Evolutionary conservation across 2,888 invertebrate genomes (phyloP), one percentile per base, ranked within the genome.

Genomic region (Lasioglossum malachurum): DNA sequence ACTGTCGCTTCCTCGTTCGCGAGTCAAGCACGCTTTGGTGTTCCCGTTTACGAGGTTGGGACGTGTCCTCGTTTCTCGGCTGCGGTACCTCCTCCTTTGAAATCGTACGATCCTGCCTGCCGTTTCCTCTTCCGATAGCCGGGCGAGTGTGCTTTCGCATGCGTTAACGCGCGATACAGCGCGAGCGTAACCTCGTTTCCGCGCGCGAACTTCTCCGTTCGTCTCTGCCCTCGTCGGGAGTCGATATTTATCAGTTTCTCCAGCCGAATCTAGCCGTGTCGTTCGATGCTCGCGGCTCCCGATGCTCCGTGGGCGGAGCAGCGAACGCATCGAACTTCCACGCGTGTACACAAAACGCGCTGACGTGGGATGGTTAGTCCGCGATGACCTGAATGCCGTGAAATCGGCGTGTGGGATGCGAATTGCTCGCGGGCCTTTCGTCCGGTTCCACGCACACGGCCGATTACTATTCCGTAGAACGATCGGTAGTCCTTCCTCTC

Each of bases 321-420:
- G 64, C 41, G 38, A 69, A 78, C 60, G 41, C 86, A 27, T 73
- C 49, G 19, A 74, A 76, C 27, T 80, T 75, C 31, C 75, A 75
- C 49, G 57, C 72, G 53, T n/a, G n/a, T 57, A 77, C 83, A 75
- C 64, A 82, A 85, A 76, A 89, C 85, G 85, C 88, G 88, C 91
- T 83, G 87, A 89, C 87, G 92, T 92, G 86, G 92, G 92, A 82
- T 71, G 91, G 79, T 87, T 78, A 41, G 78, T 78, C 88, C 87
- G 76, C 80, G 93, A 90, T 92, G 93, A 93, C 93, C 93, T 87
- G 93, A 90, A 92, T 93, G 92, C 92, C 89, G 91, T 86, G 89
- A 90, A 88, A 91, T 83, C 79, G 77, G 35, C 76, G 89, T 79
- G 93, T 88, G 84, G 91, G 88, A 87, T 78, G 80, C 44, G 38